phyloP scores from a whole-genome alignment of 2,113 vertebrate genomes.

The Phyllostomus discolor region DNA sequence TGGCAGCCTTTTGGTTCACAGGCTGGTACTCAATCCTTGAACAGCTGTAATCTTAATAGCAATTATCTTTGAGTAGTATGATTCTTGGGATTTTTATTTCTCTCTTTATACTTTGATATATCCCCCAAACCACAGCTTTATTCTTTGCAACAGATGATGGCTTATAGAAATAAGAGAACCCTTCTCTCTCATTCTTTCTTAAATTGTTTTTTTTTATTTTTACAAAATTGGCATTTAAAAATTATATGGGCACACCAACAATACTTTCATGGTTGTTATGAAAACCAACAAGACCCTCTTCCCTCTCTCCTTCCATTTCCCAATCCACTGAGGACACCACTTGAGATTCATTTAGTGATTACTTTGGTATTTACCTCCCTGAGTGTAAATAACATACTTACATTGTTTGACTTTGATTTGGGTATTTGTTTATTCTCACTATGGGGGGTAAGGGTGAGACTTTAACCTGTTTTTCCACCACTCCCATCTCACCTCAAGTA shows the following conservation, averaged over 20 bases:
- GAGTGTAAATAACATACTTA: background rate
- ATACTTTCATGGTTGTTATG: background rate
- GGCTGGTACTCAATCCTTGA: too few relatives aligned
- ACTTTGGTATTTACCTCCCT: background rate
- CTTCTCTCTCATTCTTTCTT: background rate
- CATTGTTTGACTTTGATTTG: background rate
- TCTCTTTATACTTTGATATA: background rate
- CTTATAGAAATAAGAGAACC: background rate
- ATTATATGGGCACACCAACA: background rate
- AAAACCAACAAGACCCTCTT: background rate
- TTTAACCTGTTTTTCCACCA: background rate
- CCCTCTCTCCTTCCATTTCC: background rate
- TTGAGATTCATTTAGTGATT: background rate
- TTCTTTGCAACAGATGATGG: background rate
- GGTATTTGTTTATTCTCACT: background rate
- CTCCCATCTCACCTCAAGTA: background rate
- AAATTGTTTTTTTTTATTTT: background rate
- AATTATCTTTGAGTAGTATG: background rate
- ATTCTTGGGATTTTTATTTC: background rate
- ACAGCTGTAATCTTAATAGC: background rate
- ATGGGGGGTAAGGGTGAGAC: background rate
- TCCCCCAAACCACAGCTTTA: background rate
- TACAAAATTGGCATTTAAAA: background rate
- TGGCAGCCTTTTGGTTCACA: too few relatives aligned
- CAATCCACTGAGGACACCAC: background rate